These are phyloP conservation scores for Sterna hirundo DNA, from an alignment of 2,113 vertebrate species.

Conservation along the genomic window DNA sequence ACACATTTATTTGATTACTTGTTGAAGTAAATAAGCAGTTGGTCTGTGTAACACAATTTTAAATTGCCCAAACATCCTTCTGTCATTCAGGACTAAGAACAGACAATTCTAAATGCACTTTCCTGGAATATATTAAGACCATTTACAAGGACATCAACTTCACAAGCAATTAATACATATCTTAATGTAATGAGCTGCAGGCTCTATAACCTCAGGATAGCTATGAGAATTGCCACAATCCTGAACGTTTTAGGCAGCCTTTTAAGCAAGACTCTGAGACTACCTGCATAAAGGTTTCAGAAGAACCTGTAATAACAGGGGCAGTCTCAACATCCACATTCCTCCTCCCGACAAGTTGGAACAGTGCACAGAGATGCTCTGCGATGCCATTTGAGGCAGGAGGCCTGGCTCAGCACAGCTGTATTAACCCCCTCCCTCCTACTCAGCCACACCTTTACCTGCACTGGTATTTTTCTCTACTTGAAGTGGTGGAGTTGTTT, in stretches of 20 bases:
- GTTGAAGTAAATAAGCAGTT: constrained; percentile 62
- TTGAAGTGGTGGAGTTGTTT: background rate
- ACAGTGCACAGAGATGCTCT: constrained; percentile 3
- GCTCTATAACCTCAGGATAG: background rate
- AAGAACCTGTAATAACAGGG: constrained; percentile 27
- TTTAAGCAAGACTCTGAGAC: background rate
- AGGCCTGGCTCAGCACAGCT: background rate
- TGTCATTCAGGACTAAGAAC: constrained; percentile 53
- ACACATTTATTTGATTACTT: constrained; percentile 56
- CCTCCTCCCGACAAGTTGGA: constrained; percentile 26
- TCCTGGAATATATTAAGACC: constrained; percentile 22
- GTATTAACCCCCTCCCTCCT: background rate
- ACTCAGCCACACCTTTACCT: background rate
- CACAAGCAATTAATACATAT: constrained; percentile 35
- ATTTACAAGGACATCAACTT: constrained; percentile 5
- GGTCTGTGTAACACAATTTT: constrained; percentile 31
- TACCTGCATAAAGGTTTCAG: background rate
- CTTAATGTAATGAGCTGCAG: constrained; percentile 20
- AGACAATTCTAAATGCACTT: constrained; percentile 30
- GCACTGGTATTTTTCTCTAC: background rate
- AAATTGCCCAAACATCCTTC: constrained; percentile 50
- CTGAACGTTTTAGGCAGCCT: background rate
- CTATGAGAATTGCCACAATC: background rate
- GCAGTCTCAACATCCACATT: constrained; percentile 13
- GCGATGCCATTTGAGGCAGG: background rate